Conservation (phyloP, 64 coral and sea anemone genomes). For the Acropora tenuis region DNA sequence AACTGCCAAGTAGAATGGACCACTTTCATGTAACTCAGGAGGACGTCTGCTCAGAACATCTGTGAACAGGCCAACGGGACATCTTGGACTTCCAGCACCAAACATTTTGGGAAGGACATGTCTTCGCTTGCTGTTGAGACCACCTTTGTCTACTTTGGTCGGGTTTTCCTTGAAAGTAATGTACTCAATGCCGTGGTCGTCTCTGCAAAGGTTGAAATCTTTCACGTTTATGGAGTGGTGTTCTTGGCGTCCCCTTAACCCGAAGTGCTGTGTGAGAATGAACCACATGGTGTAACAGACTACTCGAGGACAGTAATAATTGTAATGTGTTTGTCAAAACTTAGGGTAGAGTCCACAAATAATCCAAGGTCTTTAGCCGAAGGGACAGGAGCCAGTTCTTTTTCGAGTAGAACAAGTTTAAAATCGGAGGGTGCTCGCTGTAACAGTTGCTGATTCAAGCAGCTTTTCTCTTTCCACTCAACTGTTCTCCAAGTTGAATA, state of each 20-base stretch:
- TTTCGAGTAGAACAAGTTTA: too few species aligned
- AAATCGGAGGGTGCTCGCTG: too few species aligned
- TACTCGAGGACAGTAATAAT: too few species aligned
- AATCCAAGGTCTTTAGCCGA: too few species aligned
- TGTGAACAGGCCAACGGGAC: constrained; percentile 34
- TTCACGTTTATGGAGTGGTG: constrained; percentile 36
- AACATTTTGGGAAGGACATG: constrained; percentile 35
- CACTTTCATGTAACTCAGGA: constrained; percentile 2
- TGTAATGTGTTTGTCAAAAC: too few species aligned
- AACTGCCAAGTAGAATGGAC: background rate
- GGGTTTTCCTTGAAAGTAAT: constrained; percentile 35
- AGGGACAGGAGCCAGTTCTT: too few species aligned
- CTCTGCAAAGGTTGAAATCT: constrained; percentile 39
- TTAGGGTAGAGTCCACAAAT: too few species aligned
- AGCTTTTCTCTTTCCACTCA: too few species aligned
- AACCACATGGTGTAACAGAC: constrained; percentile 22
- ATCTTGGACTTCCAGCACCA: constrained; percentile 12
- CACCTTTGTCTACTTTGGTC: constrained; percentile 25
- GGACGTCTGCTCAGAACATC: constrained; percentile 11
- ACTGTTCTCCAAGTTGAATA: too few species aligned
- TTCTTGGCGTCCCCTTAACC: constrained; percentile 34
- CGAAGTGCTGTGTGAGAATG: constrained; percentile 31
- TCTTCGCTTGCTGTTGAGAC: constrained; percentile 9
- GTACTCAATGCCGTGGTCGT: constrained; percentile 42
- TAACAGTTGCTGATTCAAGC: too few species aligned